A percentile compares a stretch with the other conserved stretches of the same genome.
These are phyloP conservation scores for Sphaerophoria taeniata DNA, from an alignment of 2,888 invertebrate genomes.

Conservation along the genomic window DNA sequence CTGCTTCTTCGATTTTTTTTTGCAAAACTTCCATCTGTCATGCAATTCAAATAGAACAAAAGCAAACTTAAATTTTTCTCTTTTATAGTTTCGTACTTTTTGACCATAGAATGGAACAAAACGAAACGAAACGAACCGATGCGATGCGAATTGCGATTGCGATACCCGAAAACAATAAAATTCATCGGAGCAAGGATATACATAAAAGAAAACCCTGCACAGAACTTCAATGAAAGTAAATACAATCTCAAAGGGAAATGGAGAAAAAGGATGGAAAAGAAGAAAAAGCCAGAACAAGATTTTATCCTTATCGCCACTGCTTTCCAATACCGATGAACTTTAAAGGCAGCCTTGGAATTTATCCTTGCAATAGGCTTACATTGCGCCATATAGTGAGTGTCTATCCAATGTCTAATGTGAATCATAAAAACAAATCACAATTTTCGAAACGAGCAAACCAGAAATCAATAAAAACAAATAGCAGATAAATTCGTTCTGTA, in stretches of 20 bases:
- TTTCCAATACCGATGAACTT: conserved; percentile 9
- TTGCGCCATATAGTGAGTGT: background rate
- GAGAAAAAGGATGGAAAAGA: background rate
- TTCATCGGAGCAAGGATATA: background rate
- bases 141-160: no score
- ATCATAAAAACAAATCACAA: conserved; percentile 51
- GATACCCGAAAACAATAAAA: background rate
- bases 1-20: background rate
- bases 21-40: background rate
- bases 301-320: background rate
- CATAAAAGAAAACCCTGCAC: background rate
- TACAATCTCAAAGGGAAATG: background rate
- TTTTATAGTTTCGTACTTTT: background rate
- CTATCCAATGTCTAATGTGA: conserved; percentile 17
- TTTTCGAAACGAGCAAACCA: conserved; percentile 50
- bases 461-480: conserved; percentile 52
- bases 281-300: background rate
- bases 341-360: conserved; percentile 22
- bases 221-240: background rate
- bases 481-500: conserved; percentile 31
- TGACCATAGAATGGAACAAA: background rate
- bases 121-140: no score
- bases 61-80: background rate
- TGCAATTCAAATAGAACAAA: background rate
- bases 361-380: conserved; percentile 20